Evolutionary conservation across 2,888 invertebrate species (phyloP), one percentile per base, ranked within the genome.

Genomic region (Eutolmus rufibarbis): DNA sequence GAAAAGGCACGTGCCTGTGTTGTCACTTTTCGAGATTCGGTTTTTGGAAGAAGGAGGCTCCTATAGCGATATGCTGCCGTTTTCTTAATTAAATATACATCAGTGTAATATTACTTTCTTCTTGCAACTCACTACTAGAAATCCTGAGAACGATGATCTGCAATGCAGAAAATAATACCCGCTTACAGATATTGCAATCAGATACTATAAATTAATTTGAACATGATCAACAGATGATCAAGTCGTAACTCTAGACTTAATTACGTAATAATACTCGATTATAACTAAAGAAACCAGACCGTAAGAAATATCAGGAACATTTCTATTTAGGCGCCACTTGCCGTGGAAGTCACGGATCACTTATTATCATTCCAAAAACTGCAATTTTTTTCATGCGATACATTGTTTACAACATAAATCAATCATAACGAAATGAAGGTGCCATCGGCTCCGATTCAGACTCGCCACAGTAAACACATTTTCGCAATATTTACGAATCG

Each of bases 251-350:
- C 66, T 66, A 66, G 66, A 28, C n/a, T 51, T n/a, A 51, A 51
- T 0, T 7, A n/a, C n/a, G 56, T 56, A 34, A 56, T 19, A 19
- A n/a, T 19, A 8, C 56, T 56, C 8, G 23, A 23, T 8, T 19
- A 12, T 12, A 66, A 66, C 3, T 12, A 28, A 66, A 28, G 66
- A 12, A 66, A 66, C 66, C 9, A 9, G 23, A 23, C 19, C 7
- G 23, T 9, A 66, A 66, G 66, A 66, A 66, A 66, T 66, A 4
- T 66, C 8, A 66, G 19, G 78, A 78, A 14, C 2, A 78, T 23
- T 78, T 78, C 23, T 78, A 78, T 78, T 78, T 78, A 43, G 78
- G 78, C 78, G 78, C 78, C 46, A 14, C 23, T 43, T 40, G 37
- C 37, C 3, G 78, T 23, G 19, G 78, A 23, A 78, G 37, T 23